phyloP scores from a whole-genome alignment of 1,140 invertebrate genomes.

The Aricia agestis region DNA sequence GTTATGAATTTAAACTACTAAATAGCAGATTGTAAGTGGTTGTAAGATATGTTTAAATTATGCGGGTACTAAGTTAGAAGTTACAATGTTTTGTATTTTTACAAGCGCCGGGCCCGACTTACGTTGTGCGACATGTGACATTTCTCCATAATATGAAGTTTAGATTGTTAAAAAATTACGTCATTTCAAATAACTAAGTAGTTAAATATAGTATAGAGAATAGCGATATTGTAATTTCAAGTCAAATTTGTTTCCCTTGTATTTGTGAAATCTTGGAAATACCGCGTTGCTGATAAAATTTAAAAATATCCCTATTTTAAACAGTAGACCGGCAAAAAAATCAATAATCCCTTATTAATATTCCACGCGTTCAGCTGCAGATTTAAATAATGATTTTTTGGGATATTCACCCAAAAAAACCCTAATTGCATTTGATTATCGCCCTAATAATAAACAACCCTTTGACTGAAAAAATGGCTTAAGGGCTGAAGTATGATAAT shows the following conservation, averaged over 20 bases:
- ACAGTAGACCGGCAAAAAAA: neutral
- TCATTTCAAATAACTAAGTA: too few relatives aligned
- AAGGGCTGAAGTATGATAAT: slow-evolving; percentile 75
- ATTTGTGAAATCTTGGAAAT: too few relatives aligned
- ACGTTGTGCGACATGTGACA: too few relatives aligned
- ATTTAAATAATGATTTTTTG: slow-evolving; percentile 72
- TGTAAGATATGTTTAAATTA: neutral
- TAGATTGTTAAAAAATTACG: too few relatives aligned
- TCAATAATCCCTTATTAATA: slow-evolving; percentile 51
- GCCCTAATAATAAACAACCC: slow-evolving; percentile 72
- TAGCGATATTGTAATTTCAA: too few relatives aligned
- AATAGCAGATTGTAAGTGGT: neutral
- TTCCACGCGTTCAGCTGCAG: slow-evolving; percentile 62
- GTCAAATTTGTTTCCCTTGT: too few relatives aligned
- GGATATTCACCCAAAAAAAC: slow-evolving; percentile 57
- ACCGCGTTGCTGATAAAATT: too few relatives aligned
- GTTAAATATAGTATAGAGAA: too few relatives aligned
- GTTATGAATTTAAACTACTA: neutral
- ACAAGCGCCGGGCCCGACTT: too few relatives aligned
- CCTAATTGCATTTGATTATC: slow-evolving; percentile 74
- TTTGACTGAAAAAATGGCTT: slow-evolving; percentile 73
- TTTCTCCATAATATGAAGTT: too few relatives aligned
- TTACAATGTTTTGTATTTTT: too few relatives aligned
- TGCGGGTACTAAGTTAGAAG: neutral
- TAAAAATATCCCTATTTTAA: too few relatives aligned